Percentiles rank a stretch among this genome's conserved stretches.
phyloP scores from a whole-genome alignment of 2,113 vertebrate species.

The Phrynosoma platyrhinos region DNA sequence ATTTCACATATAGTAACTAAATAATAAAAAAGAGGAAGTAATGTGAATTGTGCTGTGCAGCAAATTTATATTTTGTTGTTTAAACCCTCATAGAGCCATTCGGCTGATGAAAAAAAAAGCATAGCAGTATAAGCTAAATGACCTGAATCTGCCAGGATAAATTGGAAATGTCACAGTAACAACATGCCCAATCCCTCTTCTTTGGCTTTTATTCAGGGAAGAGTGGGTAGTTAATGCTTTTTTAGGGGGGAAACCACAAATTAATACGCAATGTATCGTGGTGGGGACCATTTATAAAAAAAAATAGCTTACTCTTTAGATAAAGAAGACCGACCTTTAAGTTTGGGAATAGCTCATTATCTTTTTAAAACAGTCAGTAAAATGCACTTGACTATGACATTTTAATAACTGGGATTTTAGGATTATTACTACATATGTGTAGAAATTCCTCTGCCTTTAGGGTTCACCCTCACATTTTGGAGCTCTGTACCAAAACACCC shows the following conservation, averaged over 20 bases:
- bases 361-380: background rate
- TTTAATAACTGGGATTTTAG: background rate
- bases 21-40: background rate
- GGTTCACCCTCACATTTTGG: background rate
- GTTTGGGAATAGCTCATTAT: background rate
- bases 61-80: conserved; percentile 28
- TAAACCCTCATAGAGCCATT: conserved; percentile 8
- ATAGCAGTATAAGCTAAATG: conserved; percentile 10
- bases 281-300: background rate
- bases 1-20: background rate
- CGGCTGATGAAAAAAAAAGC: conserved; percentile 26
- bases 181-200: background rate
- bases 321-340: conserved; percentile 2
- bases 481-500: background rate
- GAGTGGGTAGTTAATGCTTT: background rate
- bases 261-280: background rate
- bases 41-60: background rate
- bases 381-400: background rate
- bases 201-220: background rate
- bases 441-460: background rate
- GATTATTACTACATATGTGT: background rate
- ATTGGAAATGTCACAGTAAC: conserved; percentile 20
- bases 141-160: conserved; percentile 40
- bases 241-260: background rate
- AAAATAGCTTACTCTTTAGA: conserved; percentile 11